These are phyloP conservation scores for Tauraco hartlaubi DNA, from an alignment of 2,797 vertebrate genomes.

Conservation along the genomic window DNA sequence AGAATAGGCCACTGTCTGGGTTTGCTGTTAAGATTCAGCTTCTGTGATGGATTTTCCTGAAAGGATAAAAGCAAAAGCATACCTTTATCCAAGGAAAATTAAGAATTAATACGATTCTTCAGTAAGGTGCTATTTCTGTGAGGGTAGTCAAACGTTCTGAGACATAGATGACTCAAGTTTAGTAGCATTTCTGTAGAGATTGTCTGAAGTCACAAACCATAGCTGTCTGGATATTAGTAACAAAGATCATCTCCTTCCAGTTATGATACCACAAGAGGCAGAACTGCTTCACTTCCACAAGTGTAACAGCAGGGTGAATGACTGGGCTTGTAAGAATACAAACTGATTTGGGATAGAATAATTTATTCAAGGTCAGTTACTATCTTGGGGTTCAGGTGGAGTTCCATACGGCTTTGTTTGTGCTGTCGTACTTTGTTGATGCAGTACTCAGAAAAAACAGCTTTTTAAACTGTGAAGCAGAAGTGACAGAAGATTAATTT, in stretches of 20 bases:
- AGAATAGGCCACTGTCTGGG: background rate
- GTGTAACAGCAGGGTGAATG: background rate
- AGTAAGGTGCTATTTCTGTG: background rate
- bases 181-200: background rate
- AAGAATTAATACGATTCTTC: background rate
- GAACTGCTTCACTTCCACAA: background rate
- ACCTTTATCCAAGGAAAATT: background rate
- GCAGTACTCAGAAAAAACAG: background rate
- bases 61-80: background rate
- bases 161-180: background rate
- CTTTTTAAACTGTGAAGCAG: background rate
- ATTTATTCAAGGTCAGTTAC: background rate
- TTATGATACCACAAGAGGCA: rapidly evolving
- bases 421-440: background rate
- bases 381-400: background rate
- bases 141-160: background rate
- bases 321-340: background rate
- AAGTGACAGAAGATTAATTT: background rate
- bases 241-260: background rate
- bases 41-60: background rate
- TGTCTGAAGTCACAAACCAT: background rate
- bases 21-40: background rate
- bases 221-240: background rate
- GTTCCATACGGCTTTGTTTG: background rate
- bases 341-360: background rate